phyloP scores from a whole-genome alignment of 2,113 vertebrate species.

The Lanius collurio region DNA sequence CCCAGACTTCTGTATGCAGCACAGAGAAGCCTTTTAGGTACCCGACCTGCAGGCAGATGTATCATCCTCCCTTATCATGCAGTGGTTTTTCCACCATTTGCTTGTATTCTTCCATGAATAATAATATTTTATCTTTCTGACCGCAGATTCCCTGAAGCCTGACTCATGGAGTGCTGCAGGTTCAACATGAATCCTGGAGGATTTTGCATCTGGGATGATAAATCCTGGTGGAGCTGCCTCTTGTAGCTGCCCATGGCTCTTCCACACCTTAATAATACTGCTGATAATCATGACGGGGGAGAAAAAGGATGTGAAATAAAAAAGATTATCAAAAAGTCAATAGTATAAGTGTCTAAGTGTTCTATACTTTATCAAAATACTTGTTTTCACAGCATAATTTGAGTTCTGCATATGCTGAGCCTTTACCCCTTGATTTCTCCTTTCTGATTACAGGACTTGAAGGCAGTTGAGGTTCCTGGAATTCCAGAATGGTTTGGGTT shows the following conservation, averaged over 20 bases:
- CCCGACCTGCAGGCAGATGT: too few relatives aligned
- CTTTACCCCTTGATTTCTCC: background rate
- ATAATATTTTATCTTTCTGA: background rate
- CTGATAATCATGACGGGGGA: background rate
- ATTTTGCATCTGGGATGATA: background rate
- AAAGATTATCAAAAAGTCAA: background rate
- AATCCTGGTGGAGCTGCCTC: background rate
- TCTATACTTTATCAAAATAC: background rate
- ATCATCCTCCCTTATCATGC: background rate
- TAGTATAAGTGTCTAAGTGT: background rate
- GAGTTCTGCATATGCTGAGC: background rate
- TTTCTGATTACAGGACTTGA: background rate
- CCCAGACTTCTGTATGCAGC: background rate
- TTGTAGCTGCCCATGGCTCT: background rate
- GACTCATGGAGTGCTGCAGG: background rate
- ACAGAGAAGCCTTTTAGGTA: background rate
- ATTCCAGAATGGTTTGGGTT: background rate
- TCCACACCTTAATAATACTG: background rate
- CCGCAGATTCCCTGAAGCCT: background rate
- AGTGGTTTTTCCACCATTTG: background rate
- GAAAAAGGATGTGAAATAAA: background rate
- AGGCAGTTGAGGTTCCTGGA: background rate
- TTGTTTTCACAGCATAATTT: background rate
- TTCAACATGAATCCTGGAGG: accelerated
- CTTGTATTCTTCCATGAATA: background rate